Evolutionary conservation across 2,797 vertebrate species (phyloP).

Genomic region (Huso huso): DNA sequence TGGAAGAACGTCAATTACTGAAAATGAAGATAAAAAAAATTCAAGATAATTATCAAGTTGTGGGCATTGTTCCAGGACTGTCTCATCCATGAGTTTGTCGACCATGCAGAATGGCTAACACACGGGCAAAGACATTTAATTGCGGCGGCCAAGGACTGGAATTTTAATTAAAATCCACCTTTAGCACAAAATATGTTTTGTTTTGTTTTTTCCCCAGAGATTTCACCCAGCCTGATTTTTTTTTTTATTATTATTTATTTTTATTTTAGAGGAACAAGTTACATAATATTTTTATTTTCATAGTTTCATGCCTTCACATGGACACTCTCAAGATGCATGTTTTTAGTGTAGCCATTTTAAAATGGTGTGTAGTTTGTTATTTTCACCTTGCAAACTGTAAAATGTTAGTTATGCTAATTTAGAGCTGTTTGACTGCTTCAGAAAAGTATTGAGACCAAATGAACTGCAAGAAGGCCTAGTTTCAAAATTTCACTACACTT

Average conservation of each 20-base stretch:
- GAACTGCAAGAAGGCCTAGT: too few species aligned
- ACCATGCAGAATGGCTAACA: constrained; percentile 66
- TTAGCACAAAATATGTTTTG: background rate
- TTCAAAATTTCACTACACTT: too few species aligned
- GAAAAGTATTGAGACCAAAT: too few species aligned
- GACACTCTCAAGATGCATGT: too few species aligned
- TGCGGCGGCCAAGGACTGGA: constrained; percentile 58
- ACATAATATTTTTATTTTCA: too few species aligned
- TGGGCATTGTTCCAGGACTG: constrained; percentile 54
- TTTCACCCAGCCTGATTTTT: background rate
- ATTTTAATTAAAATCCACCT: constrained; percentile 24
- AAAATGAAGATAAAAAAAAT: constrained; percentile 90
- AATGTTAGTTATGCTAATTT: too few species aligned
- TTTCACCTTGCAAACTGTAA: too few species aligned
- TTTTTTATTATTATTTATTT: background rate
- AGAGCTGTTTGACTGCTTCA: too few species aligned
- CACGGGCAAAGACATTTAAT: constrained; percentile 61
- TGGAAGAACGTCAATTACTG: constrained; percentile 70
- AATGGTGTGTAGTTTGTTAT: too few species aligned
- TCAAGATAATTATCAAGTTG: constrained; percentile 78
- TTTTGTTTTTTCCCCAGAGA: background rate
- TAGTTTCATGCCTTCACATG: too few species aligned
- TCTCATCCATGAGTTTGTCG: constrained; percentile 39
- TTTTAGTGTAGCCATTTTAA: too few species aligned
- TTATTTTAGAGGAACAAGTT: too few species aligned